phyloP scores from a whole-genome alignment of 2,113 vertebrate genomes.

The Panurus biarmicus region DNA sequence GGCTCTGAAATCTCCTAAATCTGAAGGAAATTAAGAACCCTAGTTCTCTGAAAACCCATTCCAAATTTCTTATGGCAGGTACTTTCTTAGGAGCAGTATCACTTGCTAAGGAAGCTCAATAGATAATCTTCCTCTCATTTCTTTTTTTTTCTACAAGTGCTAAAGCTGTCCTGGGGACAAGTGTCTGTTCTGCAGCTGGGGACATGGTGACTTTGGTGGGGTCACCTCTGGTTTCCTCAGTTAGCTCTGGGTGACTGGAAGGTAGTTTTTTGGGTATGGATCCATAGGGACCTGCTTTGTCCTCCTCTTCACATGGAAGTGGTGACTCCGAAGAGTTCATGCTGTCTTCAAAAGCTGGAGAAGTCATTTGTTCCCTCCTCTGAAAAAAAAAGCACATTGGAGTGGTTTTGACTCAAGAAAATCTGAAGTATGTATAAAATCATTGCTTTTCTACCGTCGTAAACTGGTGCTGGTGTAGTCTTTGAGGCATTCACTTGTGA shows the following conservation, averaged over 20 bases:
- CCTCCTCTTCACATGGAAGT: neutral
- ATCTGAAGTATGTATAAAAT: neutral
- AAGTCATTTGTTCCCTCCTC: neutral
- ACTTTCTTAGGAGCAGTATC: neutral
- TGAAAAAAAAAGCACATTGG: neutral
- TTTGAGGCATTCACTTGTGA: neutral
- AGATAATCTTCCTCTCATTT: neutral
- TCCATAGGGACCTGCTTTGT: rapidly evolving
- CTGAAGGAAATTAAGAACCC: neutral
- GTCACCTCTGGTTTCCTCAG: neutral
- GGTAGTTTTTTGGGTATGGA: neutral
- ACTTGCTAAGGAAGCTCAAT: neutral
- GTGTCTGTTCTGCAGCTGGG: neutral
- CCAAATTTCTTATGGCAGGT: neutral
- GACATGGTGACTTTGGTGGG: neutral
- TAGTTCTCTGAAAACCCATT: neutral
- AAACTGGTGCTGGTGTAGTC: neutral
- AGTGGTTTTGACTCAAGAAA: neutral
- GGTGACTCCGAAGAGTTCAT: neutral
- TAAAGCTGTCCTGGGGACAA: neutral
- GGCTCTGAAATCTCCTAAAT: neutral
- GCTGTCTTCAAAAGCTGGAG: neutral
- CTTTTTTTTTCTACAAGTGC: neutral
- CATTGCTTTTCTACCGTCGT: rapidly evolving
- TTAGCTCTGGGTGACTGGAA: neutral